Evolutionary conservation across 2,113 vertebrate genomes (phyloP).

Genomic region (Callipepla californica): DNA sequence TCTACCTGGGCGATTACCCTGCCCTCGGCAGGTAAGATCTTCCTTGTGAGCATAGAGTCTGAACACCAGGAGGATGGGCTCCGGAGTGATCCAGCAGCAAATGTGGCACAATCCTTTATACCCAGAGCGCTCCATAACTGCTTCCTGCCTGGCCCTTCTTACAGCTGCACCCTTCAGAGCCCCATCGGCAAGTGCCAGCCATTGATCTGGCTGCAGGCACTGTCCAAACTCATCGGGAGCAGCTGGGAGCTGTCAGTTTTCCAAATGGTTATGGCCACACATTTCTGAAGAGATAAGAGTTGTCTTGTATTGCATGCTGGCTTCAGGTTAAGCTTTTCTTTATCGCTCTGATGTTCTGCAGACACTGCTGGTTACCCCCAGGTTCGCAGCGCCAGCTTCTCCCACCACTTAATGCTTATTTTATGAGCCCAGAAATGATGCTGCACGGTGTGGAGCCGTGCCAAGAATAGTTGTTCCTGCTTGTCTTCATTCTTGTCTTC

Average conservation of each 20-base stretch:
- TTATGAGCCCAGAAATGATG: slow-evolving; percentile 36
- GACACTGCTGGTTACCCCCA: not conserved
- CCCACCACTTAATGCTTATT: slow-evolving; percentile 23
- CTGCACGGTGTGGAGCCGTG: not conserved
- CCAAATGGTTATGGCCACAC: not conserved
- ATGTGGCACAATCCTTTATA: not conserved
- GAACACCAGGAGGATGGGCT: not conserved
- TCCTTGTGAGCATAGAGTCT: not conserved
- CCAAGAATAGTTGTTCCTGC: slow-evolving; percentile 37
- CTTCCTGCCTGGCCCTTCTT: not conserved
- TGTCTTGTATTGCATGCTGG: slow-evolving; percentile 3
- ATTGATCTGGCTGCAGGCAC: slow-evolving; percentile 10
- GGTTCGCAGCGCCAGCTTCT: slow-evolving; percentile 13
- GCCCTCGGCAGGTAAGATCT: not conserved
- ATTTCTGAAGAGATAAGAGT: slow-evolving; percentile 3
- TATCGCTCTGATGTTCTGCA: slow-evolving; percentile 16
- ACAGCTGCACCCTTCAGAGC: not conserved
- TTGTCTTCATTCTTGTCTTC: slow-evolving; percentile 26
- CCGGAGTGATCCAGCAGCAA: not conserved
- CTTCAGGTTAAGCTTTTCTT: slow-evolving; percentile 38
- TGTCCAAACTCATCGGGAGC: not conserved
- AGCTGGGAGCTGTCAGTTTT: slow-evolving; percentile 9
- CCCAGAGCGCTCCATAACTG: not conserved
- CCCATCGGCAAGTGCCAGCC: not conserved
- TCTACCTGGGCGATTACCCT: not conserved